phyloP scores from a whole-genome alignment of 2,113 vertebrate species.

The Oreochromis niloticus region DNA sequence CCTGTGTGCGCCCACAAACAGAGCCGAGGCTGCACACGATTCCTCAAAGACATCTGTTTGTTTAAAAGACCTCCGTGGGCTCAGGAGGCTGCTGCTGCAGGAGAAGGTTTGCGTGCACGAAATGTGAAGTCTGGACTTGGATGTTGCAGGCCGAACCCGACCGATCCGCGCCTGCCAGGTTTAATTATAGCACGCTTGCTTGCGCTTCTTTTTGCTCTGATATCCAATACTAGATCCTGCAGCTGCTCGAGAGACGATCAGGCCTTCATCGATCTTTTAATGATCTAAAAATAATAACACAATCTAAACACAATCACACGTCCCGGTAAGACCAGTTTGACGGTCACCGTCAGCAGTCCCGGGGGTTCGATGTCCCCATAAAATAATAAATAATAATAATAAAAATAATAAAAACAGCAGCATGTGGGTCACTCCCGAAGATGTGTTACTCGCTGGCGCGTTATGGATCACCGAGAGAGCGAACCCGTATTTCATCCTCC shows the following conservation, averaged over 20 bases:
- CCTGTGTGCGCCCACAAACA: neutral
- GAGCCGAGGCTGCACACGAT: neutral
- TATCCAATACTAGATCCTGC: neutral
- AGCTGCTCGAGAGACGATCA: neutral
- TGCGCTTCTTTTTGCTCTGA: neutral
- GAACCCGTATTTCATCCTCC: slow-evolving; percentile 95
- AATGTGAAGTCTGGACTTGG: neutral
- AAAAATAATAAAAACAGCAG: neutral
- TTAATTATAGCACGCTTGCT: slow-evolving; percentile 28
- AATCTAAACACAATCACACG: neutral
- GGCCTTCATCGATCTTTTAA: neutral
- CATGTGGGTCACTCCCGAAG: slow-evolving; percentile 97
- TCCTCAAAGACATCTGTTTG: neutral
- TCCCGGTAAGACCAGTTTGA: neutral
- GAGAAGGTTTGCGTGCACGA: neutral
- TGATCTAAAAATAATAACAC: neutral
- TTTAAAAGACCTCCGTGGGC: neutral
- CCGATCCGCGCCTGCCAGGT: neutral
- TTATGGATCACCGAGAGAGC: slow-evolving; percentile 95
- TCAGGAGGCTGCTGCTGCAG: neutral
- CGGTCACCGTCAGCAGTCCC: neutral
- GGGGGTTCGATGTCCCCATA: slow-evolving; percentile 58
- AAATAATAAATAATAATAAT: neutral
- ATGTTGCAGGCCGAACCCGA: neutral
- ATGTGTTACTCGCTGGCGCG: slow-evolving; percentile 92